Evolutionary conservation across 2,113 vertebrate species (phyloP), one percentile per base, ranked within the genome.

Genomic region (Salvator merianae): DNA sequence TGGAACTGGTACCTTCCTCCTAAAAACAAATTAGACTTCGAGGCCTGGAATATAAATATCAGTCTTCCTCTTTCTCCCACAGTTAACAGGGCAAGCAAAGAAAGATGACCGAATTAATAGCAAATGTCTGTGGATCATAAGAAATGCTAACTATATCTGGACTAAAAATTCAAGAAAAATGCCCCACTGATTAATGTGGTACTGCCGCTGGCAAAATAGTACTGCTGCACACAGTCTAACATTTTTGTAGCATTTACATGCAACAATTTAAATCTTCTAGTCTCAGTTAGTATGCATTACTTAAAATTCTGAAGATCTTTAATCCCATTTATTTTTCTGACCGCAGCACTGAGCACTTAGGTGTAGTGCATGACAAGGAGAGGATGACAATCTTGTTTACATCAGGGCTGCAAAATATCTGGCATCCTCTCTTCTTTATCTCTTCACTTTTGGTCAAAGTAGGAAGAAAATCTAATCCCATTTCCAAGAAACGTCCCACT

Each of bases 271-370:
- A n/a, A 53, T 7, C 7, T 59, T 62, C 74, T 50, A 26, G 28
- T 74, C 12, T 43, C 28, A 3, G 40, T 74, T 40, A 5, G 0
- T 32, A 79, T 24, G 0, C 0, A 71, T 14, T 20, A 36, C 16
- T 78, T 78, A 53, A 77, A 70, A n/a, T 55, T 4, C 30, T 78
- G 66, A 71, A 71, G 30, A 24, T 34, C 3, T 65, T 28, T 65
- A 22, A n/a, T 43, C 28, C 36, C 5, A 1, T 16, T 16, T 73
- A 40, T 85, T 85, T 4, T 16, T 20, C 53, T 63, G 40, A 36
- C 30, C 43, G 65, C 32, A 75, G 63, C 47, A 5, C 5, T 22
- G 47, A 32, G 7, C 1, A 72, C 14, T 38, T 62, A 47, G 40
- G 24, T 5, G 1, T 77, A 59, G 38, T 63, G 32, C 16, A 13